These are phyloP conservation scores for Xestia xanthographa DNA, from an alignment of 2,888 invertebrate species.

Conservation along the genomic window DNA sequence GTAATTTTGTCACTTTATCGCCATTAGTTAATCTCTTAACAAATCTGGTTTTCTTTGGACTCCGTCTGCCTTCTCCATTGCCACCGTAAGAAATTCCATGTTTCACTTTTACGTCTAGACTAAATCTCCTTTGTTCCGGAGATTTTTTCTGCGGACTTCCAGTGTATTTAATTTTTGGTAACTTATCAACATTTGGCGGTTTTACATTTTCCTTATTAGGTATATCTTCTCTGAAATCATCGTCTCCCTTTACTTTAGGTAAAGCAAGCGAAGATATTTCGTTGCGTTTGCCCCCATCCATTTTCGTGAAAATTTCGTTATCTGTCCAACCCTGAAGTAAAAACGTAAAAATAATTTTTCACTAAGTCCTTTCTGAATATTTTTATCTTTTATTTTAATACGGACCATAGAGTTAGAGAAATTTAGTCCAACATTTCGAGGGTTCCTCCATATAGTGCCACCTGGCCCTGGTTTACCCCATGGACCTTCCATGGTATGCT, in stretches of 20 bases:
- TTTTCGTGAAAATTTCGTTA: constrained; percentile 83
- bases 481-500: constrained; percentile 88
- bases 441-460: constrained; percentile 94
- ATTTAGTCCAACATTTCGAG: constrained; percentile 92
- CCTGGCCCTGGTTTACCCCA: constrained; percentile 94
- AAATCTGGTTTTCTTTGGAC: constrained; percentile 79
- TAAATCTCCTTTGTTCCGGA: constrained; percentile 63
- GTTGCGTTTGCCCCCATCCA: constrained; percentile 76
- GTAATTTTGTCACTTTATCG: constrained; percentile 75
- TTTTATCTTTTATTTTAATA: constrained; percentile 22
- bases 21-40: constrained; percentile 82
- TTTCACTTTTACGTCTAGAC: constrained; percentile 63
- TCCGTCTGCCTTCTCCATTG: constrained; percentile 69
- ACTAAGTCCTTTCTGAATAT: constrained; percentile 2
- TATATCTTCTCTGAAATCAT: constrained; percentile 75
- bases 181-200: constrained; percentile 74
- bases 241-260: constrained; percentile 88
- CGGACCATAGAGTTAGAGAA: constrained; percentile 95
- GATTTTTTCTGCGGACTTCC: constrained; percentile 67
- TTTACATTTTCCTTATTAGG: constrained; percentile 77
- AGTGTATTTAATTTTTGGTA: constrained; percentile 80
- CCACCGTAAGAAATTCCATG: constrained; percentile 57
- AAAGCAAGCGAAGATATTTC: constrained; percentile 88
- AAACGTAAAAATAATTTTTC: neutral
- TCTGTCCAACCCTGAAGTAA: constrained; percentile 86